Evolutionary conservation across 2,888 invertebrate genomes (phyloP).

Genomic region (Latheticus oryzae): DNA sequence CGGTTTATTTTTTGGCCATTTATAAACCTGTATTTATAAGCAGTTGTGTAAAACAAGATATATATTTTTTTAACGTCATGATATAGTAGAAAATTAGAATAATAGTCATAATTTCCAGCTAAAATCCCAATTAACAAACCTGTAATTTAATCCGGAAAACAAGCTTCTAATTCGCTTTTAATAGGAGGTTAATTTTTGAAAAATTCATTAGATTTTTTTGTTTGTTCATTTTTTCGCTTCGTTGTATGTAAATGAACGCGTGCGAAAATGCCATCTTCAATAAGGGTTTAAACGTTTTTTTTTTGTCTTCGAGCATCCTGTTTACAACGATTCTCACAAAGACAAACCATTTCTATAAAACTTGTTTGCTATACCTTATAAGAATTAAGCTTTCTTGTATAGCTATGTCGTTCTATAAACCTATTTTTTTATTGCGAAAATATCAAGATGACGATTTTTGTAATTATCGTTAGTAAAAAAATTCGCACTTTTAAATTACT

Average conservation of each 20-base stretch:
- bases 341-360: constrained; percentile 2
- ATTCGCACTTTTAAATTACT: constrained; percentile 10
- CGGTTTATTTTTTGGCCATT: not conserved
- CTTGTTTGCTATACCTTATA: not conserved
- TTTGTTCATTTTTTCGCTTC: constrained; percentile 14
- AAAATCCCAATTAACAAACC: constrained; percentile 20
- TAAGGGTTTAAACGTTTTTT: too few species aligned
- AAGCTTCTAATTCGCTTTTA: constrained; percentile 20
- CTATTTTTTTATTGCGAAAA: constrained; percentile 3
- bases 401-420: constrained; percentile 14
- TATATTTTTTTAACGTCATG: not conserved
- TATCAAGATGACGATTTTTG: not conserved
- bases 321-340: too few species aligned
- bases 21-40: not conserved
- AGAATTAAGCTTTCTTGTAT: too few species aligned
- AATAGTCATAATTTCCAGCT: constrained; percentile 6
- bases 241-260: constrained; percentile 27
- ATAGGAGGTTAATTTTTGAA: constrained; percentile 14
- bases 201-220: constrained; percentile 25
- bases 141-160: constrained; percentile 16
- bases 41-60: constrained; percentile 1
- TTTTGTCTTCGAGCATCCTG: too few species aligned
- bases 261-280: too few species aligned
- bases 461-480: constrained; percentile 2
- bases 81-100: constrained; percentile 1